Evolutionary conservation across 92 coral and sea anemone genomes (phyloP).

Genomic region (Zoanthus solanderi): DNA sequence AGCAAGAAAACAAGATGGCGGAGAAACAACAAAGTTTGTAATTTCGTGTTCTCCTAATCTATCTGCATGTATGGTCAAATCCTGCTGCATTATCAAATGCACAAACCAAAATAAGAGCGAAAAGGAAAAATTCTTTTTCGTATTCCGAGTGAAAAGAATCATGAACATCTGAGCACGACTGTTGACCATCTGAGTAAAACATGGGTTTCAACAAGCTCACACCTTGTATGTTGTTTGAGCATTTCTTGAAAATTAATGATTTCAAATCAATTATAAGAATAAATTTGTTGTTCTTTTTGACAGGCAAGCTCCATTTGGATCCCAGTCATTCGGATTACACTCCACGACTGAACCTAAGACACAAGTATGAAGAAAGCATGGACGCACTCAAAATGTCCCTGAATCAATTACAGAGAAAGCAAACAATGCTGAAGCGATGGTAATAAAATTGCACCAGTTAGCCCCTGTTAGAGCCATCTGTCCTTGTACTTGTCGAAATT

Average conservation of each 20-base stretch:
- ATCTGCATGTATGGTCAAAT: not conserved
- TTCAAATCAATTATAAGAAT: not conserved
- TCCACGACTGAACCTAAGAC: not conserved
- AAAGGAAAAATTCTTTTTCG: not conserved
- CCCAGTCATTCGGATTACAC: not conserved
- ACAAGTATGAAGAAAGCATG: conserved; percentile 6
- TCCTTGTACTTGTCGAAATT: too few species aligned
- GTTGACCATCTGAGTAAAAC: conserved; percentile 1
- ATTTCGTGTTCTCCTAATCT: conserved; percentile 6
- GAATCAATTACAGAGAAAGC: not conserved
- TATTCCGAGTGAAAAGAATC: conserved; percentile 11
- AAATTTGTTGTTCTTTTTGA: not conserved
- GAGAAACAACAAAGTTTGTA: conserved; percentile 18
- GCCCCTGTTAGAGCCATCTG: too few species aligned
- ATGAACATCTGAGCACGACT: not conserved
- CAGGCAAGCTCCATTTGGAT: not conserved
- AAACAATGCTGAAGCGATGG: not conserved
- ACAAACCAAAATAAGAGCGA: not conserved
- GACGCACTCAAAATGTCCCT: not conserved
- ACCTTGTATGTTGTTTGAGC: conserved; percentile 7
- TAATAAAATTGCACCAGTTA: not conserved
- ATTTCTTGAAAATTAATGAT: not conserved
- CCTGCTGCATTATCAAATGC: conserved; percentile 10
- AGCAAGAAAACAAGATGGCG: conserved; percentile 5
- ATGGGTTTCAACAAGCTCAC: conserved; percentile 12